Evolutionary conservation across 1,140 invertebrate genomes (phyloP), one percentile per base, ranked within the genome.

Genomic region (Drosophila parabipectinata): DNA sequence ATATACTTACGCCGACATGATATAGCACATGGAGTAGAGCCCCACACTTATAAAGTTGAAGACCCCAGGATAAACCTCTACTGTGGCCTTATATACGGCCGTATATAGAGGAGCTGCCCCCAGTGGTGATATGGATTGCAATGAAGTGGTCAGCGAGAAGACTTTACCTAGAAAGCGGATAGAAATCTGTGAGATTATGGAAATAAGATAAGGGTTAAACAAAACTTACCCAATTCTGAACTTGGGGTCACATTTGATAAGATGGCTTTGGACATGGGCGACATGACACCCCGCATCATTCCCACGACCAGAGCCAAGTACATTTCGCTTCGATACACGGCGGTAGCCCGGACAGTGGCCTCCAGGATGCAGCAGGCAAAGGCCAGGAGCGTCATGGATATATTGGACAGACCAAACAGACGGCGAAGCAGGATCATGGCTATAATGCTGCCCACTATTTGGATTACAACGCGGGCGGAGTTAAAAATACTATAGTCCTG

Each of bases 211-310:
- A 18, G 15, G 18, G 41, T 18, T 15, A 1, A 0, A 1, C 0
- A 14, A 14, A 9, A 81, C 91, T 94, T 94, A 87, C 95, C 95
- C 63, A 94, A 93, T 84, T 96, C 95, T 26, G 94, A 92, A 3
- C 90, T 44, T 8, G 94, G 93, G n/a, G 95, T 92, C 12, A 94
- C 93, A 77, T 95, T 95, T 1, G 95, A 94, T 6, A 96, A 77
- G 41, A 95, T 91, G 1, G 95, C 93, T 54, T 95, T 92, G 48
- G 94, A 93, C 74, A 95, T 93, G 14, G 95, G 94, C 26, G 93
- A 92, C 44, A 94, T 92, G 10, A 95, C 85, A 0, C 93, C 93
- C 52, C 93, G 90, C 76, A 95, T 93, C 48, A 94, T 82, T 45
- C 93, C 93, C 52, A 95, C 52, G 15, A 82, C 66, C 39, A 91